These are phyloP conservation scores for Meteorus sp. DNA, from an alignment of 1,140 invertebrate genomes.

Conservation along the genomic window DNA sequence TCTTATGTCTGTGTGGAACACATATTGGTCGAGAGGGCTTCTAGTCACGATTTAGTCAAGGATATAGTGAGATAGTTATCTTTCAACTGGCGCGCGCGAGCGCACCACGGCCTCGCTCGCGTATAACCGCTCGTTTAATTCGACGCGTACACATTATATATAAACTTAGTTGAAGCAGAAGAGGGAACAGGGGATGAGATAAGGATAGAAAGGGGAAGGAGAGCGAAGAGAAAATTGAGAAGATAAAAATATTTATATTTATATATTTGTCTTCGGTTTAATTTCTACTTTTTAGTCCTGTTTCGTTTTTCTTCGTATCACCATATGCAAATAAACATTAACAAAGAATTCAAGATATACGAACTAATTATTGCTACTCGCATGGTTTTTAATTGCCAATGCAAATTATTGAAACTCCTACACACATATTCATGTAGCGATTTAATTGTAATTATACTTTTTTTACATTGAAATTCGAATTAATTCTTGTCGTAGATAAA, in stretches of 20 bases:
- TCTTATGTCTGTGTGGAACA: slow-evolving; percentile 31
- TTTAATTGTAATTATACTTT: no score
- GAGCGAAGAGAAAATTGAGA: no score
- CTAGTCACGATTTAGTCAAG: slow-evolving; percentile 60
- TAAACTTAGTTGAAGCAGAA: background rate
- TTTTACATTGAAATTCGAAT: no score
- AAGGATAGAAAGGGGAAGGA: background rate
- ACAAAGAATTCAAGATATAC: no score
- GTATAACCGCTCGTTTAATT: slow-evolving; percentile 54
- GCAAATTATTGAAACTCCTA: no score
- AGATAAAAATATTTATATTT: no score
- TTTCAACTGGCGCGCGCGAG: slow-evolving; percentile 32
- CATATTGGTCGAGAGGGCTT: slow-evolving; percentile 38
- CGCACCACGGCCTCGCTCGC: no score
- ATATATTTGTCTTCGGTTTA: no score
- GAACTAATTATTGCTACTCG: no score
- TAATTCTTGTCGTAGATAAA: background rate
- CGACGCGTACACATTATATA: slow-evolving; percentile 29
- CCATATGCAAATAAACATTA: no score
- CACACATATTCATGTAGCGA: no score
- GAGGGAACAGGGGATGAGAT: background rate
- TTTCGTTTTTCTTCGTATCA: background rate
- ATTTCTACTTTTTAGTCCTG: background rate
- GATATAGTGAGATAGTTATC: slow-evolving; percentile 54
- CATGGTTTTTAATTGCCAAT: no score